Percentiles rank a stretch among this genome's conserved stretches.
These are phyloP conservation scores for Spilogale gracilis DNA, from an alignment of 2,113 vertebrate species.

Conservation along the genomic window DNA sequence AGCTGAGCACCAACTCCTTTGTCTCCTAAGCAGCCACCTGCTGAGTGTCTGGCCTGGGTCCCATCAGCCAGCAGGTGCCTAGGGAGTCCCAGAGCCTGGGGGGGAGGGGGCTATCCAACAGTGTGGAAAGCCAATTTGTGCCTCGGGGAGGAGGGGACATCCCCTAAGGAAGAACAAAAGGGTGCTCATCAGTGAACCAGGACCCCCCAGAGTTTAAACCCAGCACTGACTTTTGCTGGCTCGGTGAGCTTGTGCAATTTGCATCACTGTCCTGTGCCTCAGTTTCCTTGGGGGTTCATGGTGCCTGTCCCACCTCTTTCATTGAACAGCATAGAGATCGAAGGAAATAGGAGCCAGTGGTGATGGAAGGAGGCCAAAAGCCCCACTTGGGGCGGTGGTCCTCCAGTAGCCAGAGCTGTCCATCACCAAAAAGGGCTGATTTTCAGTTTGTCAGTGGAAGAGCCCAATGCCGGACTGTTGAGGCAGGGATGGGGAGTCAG, in stretches of 20 bases:
- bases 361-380: neutral
- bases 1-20: slow-evolving; percentile 78
- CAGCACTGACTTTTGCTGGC: neutral
- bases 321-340: neutral
- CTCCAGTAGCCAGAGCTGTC: neutral
- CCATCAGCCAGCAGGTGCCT: slow-evolving; percentile 78
- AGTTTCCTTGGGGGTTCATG: slow-evolving; percentile 42
- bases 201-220: neutral
- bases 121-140: neutral
- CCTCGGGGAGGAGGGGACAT: neutral
- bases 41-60: slow-evolving; percentile 76
- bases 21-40: slow-evolving; percentile 76
- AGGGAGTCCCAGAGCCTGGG: slow-evolving; percentile 61
- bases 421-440: neutral
- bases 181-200: neutral
- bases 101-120: neutral
- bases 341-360: neutral
- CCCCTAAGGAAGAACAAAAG: slow-evolving; percentile 31
- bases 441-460: neutral
- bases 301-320: neutral
- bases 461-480: neutral
- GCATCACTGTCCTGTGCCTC: neutral
- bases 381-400: fast-evolving
- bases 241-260: neutral
- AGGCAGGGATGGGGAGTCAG: neutral